Base-by-base conservation (phyloP, 2,797 vertebrate species). In the Centroberyx gerrardi region DNA sequence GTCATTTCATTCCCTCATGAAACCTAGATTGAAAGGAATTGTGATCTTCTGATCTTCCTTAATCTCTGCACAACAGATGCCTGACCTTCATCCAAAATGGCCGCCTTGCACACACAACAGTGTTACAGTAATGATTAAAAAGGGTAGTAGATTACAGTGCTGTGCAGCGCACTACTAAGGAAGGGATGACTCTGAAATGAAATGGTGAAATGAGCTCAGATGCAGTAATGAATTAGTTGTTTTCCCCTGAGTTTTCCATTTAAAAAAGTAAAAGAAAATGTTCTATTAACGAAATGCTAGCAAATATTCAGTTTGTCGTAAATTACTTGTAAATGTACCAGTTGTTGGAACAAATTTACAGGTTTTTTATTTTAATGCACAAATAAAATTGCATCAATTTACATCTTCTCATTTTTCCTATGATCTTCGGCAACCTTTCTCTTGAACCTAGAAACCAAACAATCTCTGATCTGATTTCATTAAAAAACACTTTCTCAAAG, bases 51-150 rank as follows among this genome's bases (percentile, higher is more conserved):
- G 89, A 93, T 93, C 90, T 89, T 78, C 68, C 72, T 87, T 92
- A 92, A 94, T 92, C 91, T 93, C 85, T 36, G 22, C 3, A 75
- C 88, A 92, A 87, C 90, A 92, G 89, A 92, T 90, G 92, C 81
- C 79, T 59, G 83, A 80, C 85, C 82, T 71, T 78, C 52, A 14
- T 55, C 92, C 83, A 87, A 91, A 92, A 93, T 91, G 87, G 87
- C 81, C 46, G 74, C 84, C 80, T 29, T 27, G 56, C 75, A 66
- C 59, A 49, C 52, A 61, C 72, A 72, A 46, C 67, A 59, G 69
- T 70, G 68, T 73, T 80, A 72, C 42, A 81, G 74, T 82, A 80
- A 76, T 58, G 78, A 72, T 64, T 83, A 70, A 72, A 82, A 81
- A 62, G 56, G 18, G 71, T 67, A 68, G 44, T 60, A 76, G 78